A percentile compares a stretch with the other conserved stretches of the same genome.
These are phyloP conservation scores for Tapera naevia DNA, from an alignment of 2,797 vertebrate genomes.

Conservation along the genomic window DNA sequence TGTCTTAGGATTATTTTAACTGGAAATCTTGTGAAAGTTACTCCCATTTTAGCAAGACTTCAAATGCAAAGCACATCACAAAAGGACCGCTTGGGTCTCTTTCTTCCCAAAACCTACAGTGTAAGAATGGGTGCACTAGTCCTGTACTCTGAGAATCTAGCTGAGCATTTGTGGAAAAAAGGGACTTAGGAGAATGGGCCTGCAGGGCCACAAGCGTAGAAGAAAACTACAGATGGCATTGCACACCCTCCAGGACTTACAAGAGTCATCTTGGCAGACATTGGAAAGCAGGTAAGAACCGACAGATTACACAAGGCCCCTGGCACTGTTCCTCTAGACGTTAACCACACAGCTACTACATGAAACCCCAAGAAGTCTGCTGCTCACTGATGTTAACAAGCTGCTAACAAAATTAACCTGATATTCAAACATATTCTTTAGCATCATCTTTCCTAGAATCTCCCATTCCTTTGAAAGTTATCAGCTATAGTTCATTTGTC, in stretches of 20 bases:
- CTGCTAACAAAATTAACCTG: background rate
- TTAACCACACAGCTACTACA: background rate
- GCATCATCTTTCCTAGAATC: background rate
- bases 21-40: conserved; percentile 77
- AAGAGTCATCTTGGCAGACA: conserved; percentile 70
- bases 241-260: conserved; percentile 74
- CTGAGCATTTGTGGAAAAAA: conserved; percentile 44
- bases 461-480: background rate
- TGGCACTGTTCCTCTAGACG: background rate
- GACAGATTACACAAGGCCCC: background rate
- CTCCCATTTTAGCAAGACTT: conserved; percentile 24
- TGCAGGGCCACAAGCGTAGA: background rate
- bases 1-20: conserved; percentile 82
- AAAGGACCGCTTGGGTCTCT: conserved; percentile 6
- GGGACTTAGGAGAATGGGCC: conserved; percentile 39
- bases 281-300: conserved; percentile 73
- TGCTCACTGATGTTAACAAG: background rate
- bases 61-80: background rate
- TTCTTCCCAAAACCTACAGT: conserved; percentile 82
- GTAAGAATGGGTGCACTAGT: conserved; percentile 78
- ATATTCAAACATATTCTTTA: background rate
- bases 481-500: background rate
- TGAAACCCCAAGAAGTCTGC: background rate
- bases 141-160: conserved; percentile 82
- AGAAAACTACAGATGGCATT: conserved; percentile 50